Conservation (phyloP, 2,113 vertebrate genomes). For the Mustela lutreola region DNA sequence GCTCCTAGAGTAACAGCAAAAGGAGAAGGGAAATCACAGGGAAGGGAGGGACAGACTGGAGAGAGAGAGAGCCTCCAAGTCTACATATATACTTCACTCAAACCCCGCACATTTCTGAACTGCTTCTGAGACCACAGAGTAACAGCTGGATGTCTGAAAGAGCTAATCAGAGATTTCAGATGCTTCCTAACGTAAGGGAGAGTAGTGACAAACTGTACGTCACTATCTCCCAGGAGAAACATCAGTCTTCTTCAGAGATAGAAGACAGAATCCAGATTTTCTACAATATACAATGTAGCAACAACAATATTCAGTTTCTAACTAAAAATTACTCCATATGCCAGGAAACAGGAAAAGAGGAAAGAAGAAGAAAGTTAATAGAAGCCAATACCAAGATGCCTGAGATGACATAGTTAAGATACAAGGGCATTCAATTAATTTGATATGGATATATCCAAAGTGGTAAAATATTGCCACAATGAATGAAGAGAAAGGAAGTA, state of each 20-base stretch:
- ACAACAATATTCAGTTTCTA: not conserved
- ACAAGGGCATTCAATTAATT: not conserved
- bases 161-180: not conserved
- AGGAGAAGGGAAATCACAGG: not conserved
- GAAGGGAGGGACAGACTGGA: not conserved
- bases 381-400: not conserved
- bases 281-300: not conserved
- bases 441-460: not conserved
- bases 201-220: not conserved
- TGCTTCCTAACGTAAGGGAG: not conserved
- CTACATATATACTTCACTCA: not conserved
- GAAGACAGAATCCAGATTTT: not conserved
- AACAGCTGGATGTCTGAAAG: not conserved
- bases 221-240: not conserved
- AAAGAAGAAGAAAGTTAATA: not conserved
- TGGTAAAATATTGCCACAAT: not conserved
- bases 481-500: not conserved
- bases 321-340: not conserved
- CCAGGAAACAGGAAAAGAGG: not conserved
- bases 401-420: not conserved
- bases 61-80: not conserved
- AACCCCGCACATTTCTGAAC: not conserved
- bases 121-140: not conserved
- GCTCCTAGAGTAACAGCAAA: not conserved
- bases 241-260: not conserved